Evolutionary conservation across 2,797 vertebrate genomes (phyloP).

Genomic region (Gymnodraco acuticeps): DNA sequence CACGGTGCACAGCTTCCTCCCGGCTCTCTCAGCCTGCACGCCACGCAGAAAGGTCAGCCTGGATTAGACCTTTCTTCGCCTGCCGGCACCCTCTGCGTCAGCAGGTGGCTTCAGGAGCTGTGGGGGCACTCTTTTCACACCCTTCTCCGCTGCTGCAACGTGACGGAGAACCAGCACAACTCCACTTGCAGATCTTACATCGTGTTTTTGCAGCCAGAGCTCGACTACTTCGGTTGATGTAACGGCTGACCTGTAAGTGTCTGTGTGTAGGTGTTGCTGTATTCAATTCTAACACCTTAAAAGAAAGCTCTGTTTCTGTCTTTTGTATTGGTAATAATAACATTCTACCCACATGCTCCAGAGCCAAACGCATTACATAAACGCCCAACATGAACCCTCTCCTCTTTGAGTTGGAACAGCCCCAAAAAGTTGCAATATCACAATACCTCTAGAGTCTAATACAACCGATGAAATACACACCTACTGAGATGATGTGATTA

Average conservation of each 20-base stretch:
- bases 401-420: too few relatives aligned
- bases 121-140: conserved; percentile 9
- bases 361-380: too few relatives aligned
- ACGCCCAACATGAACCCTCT: too few relatives aligned
- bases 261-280: conserved; percentile 9
- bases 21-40: conserved; percentile 38
- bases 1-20: conserved; percentile 12
- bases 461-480: too few relatives aligned
- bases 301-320: not conserved
- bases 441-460: too few relatives aligned
- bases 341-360: not conserved
- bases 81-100: conserved; percentile 38
- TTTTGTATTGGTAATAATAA: not conserved
- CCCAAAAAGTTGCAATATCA: too few relatives aligned
- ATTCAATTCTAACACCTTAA: not conserved
- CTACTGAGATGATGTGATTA: too few relatives aligned
- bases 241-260: conserved; percentile 21
- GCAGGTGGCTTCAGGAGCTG: conserved; percentile 42
- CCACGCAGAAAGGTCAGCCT: conserved; percentile 62
- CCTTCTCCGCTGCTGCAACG: conserved; percentile 22
- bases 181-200: conserved; percentile 25
- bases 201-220: conserved; percentile 16
- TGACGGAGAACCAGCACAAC: conserved; percentile 27
- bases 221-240: not conserved
- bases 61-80: conserved; percentile 53